Evolutionary conservation across 2,888 invertebrate genomes (phyloP).

Genomic region (Diaprepes abbreviatus): DNA sequence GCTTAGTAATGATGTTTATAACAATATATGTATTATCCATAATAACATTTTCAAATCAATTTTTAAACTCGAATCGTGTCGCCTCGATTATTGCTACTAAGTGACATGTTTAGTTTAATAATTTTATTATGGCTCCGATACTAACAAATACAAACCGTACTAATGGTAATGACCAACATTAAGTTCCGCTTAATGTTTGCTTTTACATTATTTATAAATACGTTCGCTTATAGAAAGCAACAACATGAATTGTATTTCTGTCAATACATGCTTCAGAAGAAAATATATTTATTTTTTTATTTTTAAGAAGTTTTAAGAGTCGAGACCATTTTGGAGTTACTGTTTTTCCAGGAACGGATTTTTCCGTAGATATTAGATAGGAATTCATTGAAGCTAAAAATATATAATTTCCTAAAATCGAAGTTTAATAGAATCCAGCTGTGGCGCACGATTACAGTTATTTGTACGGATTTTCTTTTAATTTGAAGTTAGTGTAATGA

Average conservation of each 20-base stretch:
- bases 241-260: too few species aligned
- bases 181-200: neutral
- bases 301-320: too few species aligned
- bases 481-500: too few species aligned
- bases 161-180: neutral
- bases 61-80: neutral
- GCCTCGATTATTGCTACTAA: neutral
- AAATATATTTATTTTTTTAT: too few species aligned
- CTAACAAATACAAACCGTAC: neutral
- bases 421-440: too few species aligned
- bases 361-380: neutral
- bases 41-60: neutral
- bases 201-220: neutral
- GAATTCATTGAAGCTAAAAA: neutral
- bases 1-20: constrained; percentile 6
- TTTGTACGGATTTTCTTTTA: too few species aligned
- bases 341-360: neutral
- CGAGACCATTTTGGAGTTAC: too few species aligned
- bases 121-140: neutral
- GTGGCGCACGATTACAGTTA: too few species aligned
- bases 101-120: neutral
- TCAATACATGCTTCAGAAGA: too few species aligned
- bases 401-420: too few species aligned
- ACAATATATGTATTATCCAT: neutral
- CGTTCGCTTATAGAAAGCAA: neutral